phyloP scores from a whole-genome alignment of 2,113 vertebrate genomes.

The Patagioenas fasciata region DNA sequence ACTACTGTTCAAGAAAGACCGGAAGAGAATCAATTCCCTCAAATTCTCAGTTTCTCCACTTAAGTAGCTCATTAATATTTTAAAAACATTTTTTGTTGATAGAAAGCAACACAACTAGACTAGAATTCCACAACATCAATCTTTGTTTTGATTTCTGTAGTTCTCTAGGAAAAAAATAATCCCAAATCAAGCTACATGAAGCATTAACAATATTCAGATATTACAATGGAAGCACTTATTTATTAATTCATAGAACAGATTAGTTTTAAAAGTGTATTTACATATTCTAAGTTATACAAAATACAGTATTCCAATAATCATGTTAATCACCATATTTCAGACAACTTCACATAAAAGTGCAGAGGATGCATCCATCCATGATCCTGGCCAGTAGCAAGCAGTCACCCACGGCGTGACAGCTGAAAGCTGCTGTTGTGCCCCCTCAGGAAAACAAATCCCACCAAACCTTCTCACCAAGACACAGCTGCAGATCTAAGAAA shows the following conservation, averaged over 20 bases:
- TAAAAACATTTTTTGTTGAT: conserved; percentile 40
- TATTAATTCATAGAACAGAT: conserved; percentile 70
- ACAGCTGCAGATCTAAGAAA: conserved; percentile 28
- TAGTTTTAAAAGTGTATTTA: conserved; percentile 73
- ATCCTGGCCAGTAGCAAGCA: conserved; percentile 4
- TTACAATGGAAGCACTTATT: conserved; percentile 72
- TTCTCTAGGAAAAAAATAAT: conserved; percentile 45
- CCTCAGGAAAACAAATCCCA: neutral
- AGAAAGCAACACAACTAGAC: conserved; percentile 65
- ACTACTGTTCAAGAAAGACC: conserved; percentile 30
- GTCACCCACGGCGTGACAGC: neutral
- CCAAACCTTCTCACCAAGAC: neutral
- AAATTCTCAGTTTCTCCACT: conserved; percentile 58
- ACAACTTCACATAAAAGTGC: conserved; percentile 60
- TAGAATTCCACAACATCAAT: conserved; percentile 66
- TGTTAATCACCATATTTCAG: conserved; percentile 58
- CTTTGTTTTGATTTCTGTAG: conserved; percentile 61
- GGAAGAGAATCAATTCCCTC: conserved; percentile 24
- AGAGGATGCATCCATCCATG: conserved; percentile 20
- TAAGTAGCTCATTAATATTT: conserved; percentile 27
- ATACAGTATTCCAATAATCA: conserved; percentile 70
- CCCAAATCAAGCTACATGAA: conserved; percentile 69
- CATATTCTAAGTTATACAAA: conserved; percentile 69
- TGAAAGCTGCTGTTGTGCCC: conserved; percentile 10
- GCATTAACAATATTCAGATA: conserved; percentile 66